phyloP scores from a whole-genome alignment of 2,888 invertebrate species.

The Listrodromus nycthemerus region DNA sequence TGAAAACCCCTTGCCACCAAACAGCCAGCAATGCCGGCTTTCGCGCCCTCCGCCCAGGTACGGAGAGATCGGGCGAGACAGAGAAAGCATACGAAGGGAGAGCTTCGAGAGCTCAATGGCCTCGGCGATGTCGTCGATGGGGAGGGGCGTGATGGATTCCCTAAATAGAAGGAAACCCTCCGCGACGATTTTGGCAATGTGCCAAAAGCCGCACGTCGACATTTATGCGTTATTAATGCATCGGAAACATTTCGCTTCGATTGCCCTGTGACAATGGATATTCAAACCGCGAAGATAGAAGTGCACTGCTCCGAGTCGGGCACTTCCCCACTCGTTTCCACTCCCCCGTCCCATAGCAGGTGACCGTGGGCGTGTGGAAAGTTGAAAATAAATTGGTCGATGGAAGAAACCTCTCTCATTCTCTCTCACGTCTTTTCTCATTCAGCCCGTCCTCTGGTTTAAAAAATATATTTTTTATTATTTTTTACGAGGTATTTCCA shows the following conservation, averaged over 20 bases:
- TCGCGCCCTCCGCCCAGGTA: slow-evolving; percentile 20
- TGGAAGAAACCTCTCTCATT: slow-evolving; percentile 10
- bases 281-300: slow-evolving; percentile 52
- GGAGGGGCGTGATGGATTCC: slow-evolving; percentile 77
- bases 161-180: slow-evolving; percentile 77
- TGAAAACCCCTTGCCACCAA: slow-evolving; percentile 14
- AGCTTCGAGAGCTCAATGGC: slow-evolving; percentile 57
- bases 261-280: slow-evolving; percentile 70
- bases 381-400: slow-evolving; percentile 51
- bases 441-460: slow-evolving; percentile 6
- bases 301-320: slow-evolving; percentile 13
- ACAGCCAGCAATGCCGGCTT: not conserved
- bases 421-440: slow-evolving; percentile 13
- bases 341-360: too few species aligned
- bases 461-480: slow-evolving; percentile 8
- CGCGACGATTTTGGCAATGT: slow-evolving; percentile 71
- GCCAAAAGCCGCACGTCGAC: slow-evolving; percentile 78
- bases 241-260: slow-evolving; percentile 78
- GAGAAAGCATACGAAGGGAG: slow-evolving; percentile 18
- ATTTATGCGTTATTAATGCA: slow-evolving; percentile 82
- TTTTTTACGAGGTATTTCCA: slow-evolving; percentile 41
- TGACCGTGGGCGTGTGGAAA: not conserved
- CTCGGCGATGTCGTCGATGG: slow-evolving; percentile 47
- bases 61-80: not conserved
- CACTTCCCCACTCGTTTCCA: not conserved